Evolutionary conservation across 1,140 invertebrate species (phyloP).

Genomic region (Leptopilina boulardi): DNA sequence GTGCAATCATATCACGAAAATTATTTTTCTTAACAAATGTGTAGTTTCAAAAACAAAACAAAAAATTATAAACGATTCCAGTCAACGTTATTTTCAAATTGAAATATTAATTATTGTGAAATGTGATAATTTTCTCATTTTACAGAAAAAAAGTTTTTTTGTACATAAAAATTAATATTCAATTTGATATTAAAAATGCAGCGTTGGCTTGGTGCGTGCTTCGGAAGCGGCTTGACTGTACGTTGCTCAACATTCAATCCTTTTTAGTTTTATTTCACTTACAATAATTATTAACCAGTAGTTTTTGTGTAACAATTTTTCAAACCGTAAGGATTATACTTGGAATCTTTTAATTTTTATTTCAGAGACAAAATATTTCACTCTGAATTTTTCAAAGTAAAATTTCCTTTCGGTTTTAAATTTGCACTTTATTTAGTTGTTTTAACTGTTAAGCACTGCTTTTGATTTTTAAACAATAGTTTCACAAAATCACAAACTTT

Average conservation of each 20-base stretch:
- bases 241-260: constrained; percentile 73
- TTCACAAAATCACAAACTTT: constrained; percentile 12
- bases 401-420: constrained; percentile 13
- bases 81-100: too few relatives aligned
- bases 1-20: too few relatives aligned
- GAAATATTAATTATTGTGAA: too few relatives aligned
- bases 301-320: constrained; percentile 35
- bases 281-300: constrained; percentile 23
- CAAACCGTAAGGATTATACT: constrained; percentile 36
- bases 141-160: too few relatives aligned
- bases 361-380: not conserved
- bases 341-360: constrained; percentile 22
- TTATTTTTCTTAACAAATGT: too few relatives aligned
- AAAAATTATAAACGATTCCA: too few relatives aligned
- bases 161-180: too few relatives aligned
- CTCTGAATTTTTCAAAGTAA: too few relatives aligned
- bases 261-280: constrained; percentile 16
- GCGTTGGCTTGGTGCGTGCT: constrained; percentile 93
- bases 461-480: constrained; percentile 29
- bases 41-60: too few relatives aligned
- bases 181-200: constrained; percentile 75
- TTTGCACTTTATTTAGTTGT: not conserved
- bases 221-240: constrained; percentile 92
- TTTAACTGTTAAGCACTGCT: not conserved
- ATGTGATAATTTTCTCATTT: too few relatives aligned